These are phyloP conservation scores for Lissocephala sabroskyi DNA, from an alignment of 2,888 invertebrate species.

Conservation along the genomic window DNA sequence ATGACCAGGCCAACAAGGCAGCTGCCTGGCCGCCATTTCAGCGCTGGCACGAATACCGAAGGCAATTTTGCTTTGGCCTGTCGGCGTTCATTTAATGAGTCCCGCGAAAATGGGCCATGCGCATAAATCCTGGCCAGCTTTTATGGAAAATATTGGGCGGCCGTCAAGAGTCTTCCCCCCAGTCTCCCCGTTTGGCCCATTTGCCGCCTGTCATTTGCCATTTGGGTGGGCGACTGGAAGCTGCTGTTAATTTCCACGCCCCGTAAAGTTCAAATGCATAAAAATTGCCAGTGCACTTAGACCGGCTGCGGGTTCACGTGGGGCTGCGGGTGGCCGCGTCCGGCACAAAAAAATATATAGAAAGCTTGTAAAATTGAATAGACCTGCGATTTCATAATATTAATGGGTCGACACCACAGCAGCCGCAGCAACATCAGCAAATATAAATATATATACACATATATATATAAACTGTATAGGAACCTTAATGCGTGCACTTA, in stretches of 20 bases:
- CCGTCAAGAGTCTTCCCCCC: too few species aligned
- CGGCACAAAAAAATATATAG: constrained; percentile 17
- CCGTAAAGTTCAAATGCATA: constrained; percentile 45
- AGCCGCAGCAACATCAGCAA: constrained; percentile 10
- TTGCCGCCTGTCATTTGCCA: neutral
- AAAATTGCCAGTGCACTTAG: constrained; percentile 34
- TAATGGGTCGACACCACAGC: constrained; percentile 14
- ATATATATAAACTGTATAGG: constrained; percentile 2
- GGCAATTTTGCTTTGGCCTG: too few species aligned
- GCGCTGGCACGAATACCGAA: too few species aligned
- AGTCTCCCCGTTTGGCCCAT: too few species aligned
- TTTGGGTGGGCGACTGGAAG: too few species aligned
- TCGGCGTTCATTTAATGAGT: too few species aligned
- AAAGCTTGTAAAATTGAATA: constrained; percentile 49
- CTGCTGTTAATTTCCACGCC: neutral
- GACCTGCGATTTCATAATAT: constrained; percentile 27
- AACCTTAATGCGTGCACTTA: constrained; percentile 44
- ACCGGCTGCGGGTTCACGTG: constrained; percentile 19
- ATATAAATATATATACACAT: constrained; percentile 6
- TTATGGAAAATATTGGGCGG: constrained; percentile 47
- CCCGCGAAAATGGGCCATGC: too few species aligned
- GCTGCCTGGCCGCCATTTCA: too few species aligned
- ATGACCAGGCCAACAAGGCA: too few species aligned
- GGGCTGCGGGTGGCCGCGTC: neutral
- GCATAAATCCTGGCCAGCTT: constrained; percentile 42